Percentiles rank a stretch among this genome's conserved stretches.
These are phyloP conservation scores for Oryzias sinensis DNA, from an alignment of 2,797 vertebrate species.

Conservation along the genomic window DNA sequence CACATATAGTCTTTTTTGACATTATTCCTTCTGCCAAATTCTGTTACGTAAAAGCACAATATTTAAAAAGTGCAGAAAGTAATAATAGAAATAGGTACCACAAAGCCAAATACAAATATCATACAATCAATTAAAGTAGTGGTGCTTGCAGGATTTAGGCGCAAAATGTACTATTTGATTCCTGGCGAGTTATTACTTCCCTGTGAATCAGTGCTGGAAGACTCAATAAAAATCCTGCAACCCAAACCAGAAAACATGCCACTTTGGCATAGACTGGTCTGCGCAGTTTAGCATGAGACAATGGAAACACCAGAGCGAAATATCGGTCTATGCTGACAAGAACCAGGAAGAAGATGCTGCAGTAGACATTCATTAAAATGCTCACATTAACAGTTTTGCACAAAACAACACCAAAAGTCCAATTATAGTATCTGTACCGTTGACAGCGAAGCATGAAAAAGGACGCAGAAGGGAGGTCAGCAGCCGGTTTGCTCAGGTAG, in stretches of 20 bases:
- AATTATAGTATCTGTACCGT: slow-evolving; percentile 59
- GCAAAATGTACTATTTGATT: slow-evolving; percentile 57
- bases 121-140: slow-evolving; percentile 20
- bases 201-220: slow-evolving; percentile 67
- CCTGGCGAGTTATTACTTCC: slow-evolving; percentile 1
- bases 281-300: slow-evolving; percentile 56
- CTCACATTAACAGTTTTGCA: background rate
- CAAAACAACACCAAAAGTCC: slow-evolving; percentile 32
- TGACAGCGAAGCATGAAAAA: slow-evolving; percentile 53
- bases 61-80: slow-evolving; percentile 75
- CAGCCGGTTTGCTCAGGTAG: slow-evolving; percentile 82
- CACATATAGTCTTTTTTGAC: no score
- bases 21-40: no score
- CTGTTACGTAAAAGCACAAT: slow-evolving; percentile 57
- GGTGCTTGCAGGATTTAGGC: slow-evolving; percentile 26
- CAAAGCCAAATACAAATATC: slow-evolving; percentile 57
- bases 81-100: slow-evolving; percentile 74
- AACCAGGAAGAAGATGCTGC: background rate
- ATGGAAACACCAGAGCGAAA: slow-evolving; percentile 66
- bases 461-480: background rate
- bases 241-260: slow-evolving; percentile 76
- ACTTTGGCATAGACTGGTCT: slow-evolving; percentile 61
- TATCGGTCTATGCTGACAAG: slow-evolving; percentile 78
- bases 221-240: slow-evolving; percentile 65
- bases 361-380: background rate